Evolutionary conservation across 2,113 vertebrate species (phyloP), one percentile per base, ranked within the genome.

Genomic region (Oceanites oceanicus): DNA sequence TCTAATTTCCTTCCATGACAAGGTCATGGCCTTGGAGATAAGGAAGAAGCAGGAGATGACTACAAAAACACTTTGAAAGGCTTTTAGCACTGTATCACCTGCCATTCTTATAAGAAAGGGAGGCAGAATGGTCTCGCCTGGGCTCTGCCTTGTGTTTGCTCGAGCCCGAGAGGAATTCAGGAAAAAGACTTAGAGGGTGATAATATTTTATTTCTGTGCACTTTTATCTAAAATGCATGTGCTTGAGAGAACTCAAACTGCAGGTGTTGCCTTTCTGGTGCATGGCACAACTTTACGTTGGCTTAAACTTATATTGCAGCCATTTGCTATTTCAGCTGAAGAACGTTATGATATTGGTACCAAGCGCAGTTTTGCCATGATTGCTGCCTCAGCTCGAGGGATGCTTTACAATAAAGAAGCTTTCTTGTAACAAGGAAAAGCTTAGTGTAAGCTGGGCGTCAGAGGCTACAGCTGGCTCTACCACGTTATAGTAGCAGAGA

Each of bases 241-340:
- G 17, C 38, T 32, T 29, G 36, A 65, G 45, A 53, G 58, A 30
- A 16, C 56, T 45, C 42, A 3, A 5, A 7, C 22, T 3, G 27
- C n/a, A 56, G n/a, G 62, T 18, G 20, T 6, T 56, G 42, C 21
- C 49, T 67, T 56, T 11, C 29, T 2, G 38, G 29, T 4, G 27
- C 14, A 2, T 3, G 12, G 22, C 22, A 6, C 32, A 22, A 17
- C 11, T 27, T 2, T 2, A 8, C 1, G 0, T 12, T 34, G 32
- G 7, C 36, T 50, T 4, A 32, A 1, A 1, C n/a, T 45, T 38
- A 3, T 0, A 6, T 14, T 9, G 32, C 61, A 59, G 32, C n/a
- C 32, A 0, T 38, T 27, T 11, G 21, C 13, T 27, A 0, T 29
- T 21, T 50, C 58, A 16, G 6, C 27, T 21, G 38, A 58, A 50